Conservation (phyloP, 1,140 invertebrate genomes). For the Trachelipus rathkii region DNA sequence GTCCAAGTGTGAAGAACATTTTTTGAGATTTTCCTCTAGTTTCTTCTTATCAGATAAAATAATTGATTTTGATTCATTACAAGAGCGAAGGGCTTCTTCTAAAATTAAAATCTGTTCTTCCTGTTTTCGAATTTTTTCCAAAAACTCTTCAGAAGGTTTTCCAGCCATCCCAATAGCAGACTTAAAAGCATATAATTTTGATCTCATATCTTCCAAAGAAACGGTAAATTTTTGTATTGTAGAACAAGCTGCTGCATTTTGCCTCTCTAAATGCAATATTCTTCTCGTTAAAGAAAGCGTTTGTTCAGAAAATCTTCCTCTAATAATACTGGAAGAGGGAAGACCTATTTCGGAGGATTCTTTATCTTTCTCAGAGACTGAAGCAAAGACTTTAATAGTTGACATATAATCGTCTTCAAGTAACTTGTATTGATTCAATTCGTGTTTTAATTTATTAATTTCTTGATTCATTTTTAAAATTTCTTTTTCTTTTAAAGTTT, state of each 20-base stretch:
- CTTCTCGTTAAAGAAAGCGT: not conserved
- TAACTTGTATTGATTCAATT: not conserved
- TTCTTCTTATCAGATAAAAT: not conserved
- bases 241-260: not conserved
- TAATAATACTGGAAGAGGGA: not conserved
- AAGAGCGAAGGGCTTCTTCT: not conserved
- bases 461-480: not conserved
- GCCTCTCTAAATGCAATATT: slow-evolving; percentile 1
- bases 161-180: not conserved
- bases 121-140: not conserved
- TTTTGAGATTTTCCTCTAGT: not conserved
- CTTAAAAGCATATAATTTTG: not conserved
- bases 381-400: not conserved
- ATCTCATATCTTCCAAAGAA: not conserved
- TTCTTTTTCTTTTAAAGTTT: not conserved
- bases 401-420: not conserved
- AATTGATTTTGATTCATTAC: not conserved
- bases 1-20: not conserved
- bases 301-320: not conserved
- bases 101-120: not conserved
- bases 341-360: not conserved
- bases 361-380: not conserved
- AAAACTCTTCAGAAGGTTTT: not conserved
- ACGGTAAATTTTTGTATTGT: not conserved
- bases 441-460: not conserved